Evolutionary conservation across 2,888 invertebrate species (phyloP), one percentile per base, ranked within the genome.

Genomic region (Dermolepida albohirtum): DNA sequence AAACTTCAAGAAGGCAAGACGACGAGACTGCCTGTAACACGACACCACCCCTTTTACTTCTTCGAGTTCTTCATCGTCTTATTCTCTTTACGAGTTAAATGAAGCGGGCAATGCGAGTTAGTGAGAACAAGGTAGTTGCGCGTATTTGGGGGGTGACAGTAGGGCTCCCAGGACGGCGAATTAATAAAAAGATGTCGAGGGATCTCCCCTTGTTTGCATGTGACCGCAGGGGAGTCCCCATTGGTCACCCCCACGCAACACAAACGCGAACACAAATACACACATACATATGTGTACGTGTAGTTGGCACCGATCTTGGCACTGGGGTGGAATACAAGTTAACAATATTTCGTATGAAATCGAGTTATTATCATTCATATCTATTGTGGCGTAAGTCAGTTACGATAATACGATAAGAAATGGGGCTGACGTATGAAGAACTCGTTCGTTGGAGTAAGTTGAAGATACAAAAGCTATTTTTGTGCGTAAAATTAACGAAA

Each of bases 151-250:
- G 57, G 68, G 34, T 70, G 69, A 69, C 50, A 39, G 66, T 67
- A 68, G 34, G 34, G 34, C 59, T 59, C 47, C 44, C 40, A 71
- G 65, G 63, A 70, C 71, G 69, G 69, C 74, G 72, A 72, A 76
- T 75, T 75, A 75, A 75, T 75, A 75, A 75, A 76, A 75, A 75
- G 74, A 75, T 72, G 73, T 71, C 73, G 74, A 70, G 59, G 65
- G 70, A 55, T 69, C 67, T 70, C 73, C 74, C 74, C 74, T 74
- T 74, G 74, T 74, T 75, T 74, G 75, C 75, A 74, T 74, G 74
- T 66, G 70, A 74, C 74, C 74, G 71, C 74, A 72, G 70, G 68
- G 69, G 66, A 40, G 22, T 34, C 59, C 52, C 59, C 29, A 44
- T 44, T 16, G 59, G 59, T 59, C 59, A 59, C 59, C 59, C 59